These are phyloP conservation scores for Pseudotriccus pelzelni DNA, from an alignment of 2,797 vertebrate genomes.

Conservation along the genomic window DNA sequence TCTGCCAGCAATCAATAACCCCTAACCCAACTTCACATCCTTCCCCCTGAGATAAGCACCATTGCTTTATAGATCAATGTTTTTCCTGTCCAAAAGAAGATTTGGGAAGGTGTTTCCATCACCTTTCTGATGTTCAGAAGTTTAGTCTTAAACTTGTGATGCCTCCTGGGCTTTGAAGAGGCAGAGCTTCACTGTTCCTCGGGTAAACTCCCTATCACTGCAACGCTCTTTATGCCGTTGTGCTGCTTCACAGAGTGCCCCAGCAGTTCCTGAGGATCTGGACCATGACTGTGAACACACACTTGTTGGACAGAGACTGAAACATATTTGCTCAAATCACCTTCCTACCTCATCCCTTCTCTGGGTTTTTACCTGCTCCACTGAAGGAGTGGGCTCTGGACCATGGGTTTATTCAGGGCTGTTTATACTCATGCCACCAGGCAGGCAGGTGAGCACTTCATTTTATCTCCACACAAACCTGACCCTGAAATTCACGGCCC, in stretches of 20 bases:
- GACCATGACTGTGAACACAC: neutral
- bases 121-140: neutral
- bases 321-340: neutral
- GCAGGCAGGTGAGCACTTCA: neutral
- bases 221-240: neutral
- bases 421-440: neutral
- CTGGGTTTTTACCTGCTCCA: neutral
- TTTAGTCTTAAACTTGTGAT: neutral
- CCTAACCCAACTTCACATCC: neutral
- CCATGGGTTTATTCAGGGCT: neutral
- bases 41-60: neutral
- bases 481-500: rapidly evolving
- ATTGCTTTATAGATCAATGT: neutral
- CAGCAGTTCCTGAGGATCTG: neutral
- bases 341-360: neutral
- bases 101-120: neutral
- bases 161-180: neutral
- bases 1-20: neutral
- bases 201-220: neutral
- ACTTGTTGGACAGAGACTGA: neutral
- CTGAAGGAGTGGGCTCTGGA: neutral
- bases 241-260: neutral
- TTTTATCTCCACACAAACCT: neutral
- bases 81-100: neutral
- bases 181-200: neutral